Percentiles rank a stretch among this genome's conserved stretches.
These are phyloP conservation scores for human (Homo sapiens) DNA, from an alignment of 2,113 vertebrate genomes.

Conservation along the genomic window DNA sequence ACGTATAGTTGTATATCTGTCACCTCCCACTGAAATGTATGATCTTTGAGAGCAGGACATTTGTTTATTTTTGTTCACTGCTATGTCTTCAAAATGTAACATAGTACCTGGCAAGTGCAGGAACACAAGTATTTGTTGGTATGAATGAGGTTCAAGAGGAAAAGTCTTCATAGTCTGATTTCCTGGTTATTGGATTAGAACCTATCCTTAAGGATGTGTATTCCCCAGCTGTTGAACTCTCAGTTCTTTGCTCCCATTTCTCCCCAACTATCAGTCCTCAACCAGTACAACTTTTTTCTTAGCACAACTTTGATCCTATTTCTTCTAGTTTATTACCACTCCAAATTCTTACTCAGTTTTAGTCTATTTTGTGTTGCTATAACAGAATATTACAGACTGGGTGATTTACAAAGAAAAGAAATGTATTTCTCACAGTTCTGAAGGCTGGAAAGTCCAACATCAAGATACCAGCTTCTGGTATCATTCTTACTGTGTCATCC, in stretches of 20 bases:
- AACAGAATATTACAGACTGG: not conserved
- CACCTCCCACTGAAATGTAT: not conserved
- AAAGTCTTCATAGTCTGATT: not conserved
- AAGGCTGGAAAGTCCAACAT: not conserved
- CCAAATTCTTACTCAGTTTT: not conserved
- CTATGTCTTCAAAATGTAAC: not conserved
- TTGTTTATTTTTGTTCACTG: not conserved
- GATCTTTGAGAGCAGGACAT: not conserved
- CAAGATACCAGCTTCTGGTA: not conserved
- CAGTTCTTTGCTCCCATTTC: not conserved
- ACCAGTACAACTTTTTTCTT: not conserved
- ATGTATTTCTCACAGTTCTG: not conserved
- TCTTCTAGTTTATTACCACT: not conserved
- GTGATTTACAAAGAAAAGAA: not conserved
- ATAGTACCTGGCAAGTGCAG: not conserved
- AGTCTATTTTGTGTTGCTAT: not conserved
- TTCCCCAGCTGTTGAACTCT: not conserved
- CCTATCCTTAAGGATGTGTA: not conserved
- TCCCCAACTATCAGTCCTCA: not conserved
- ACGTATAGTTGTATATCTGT: not conserved
- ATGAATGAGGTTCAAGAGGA: not conserved
- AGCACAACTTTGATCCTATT: not conserved
- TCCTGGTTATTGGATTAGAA: not conserved
- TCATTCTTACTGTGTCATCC: not conserved
- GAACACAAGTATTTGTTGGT: not conserved